Percentiles rank a stretch among this genome's conserved stretches.
phyloP scores from a whole-genome alignment of 2,888 invertebrate species.

The Eupithecia subfuscata region DNA sequence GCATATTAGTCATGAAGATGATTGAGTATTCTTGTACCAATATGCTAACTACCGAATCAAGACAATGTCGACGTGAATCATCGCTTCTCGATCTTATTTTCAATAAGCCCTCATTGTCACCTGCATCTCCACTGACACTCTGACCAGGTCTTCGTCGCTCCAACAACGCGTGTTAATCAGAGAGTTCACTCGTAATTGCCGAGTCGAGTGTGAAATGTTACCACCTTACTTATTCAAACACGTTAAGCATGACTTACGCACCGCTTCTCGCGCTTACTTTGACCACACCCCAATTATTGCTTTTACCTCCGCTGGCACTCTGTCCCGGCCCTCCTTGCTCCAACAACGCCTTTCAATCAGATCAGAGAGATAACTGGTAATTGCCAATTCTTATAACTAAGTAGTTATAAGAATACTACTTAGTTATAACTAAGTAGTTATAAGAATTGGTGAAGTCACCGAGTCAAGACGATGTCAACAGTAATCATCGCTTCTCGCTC shows the following conservation, averaged over 20 bases:
- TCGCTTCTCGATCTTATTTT: neutral
- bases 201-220: too few relatives aligned
- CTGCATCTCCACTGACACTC: slow-evolving; percentile 3
- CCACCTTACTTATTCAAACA: too few relatives aligned
- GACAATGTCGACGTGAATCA: neutral
- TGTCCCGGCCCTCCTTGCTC: neutral
- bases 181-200: slow-evolving; percentile 78
- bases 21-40: too few relatives aligned
- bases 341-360: slow-evolving; percentile 78
- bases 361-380: slow-evolving; percentile 78
- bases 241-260: slow-evolving; percentile 19
- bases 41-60: too few relatives aligned
- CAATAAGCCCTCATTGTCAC: too few relatives aligned
- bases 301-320: neutral
- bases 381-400: slow-evolving; percentile 60
- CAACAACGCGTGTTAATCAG: slow-evolving; percentile 78
- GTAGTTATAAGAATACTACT: too few relatives aligned
- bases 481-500: neutral
- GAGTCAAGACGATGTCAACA: neutral
- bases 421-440: too few relatives aligned
- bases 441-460: too few relatives aligned
- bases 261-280: neutral
- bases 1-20: slow-evolving; percentile 81
- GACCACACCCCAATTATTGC: neutral
- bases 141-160: neutral